Percentiles rank a stretch among this genome's conserved stretches.
These are phyloP conservation scores for Lucilia cuprina DNA, from an alignment of 1,140 invertebrate species.

Conservation along the genomic window DNA sequence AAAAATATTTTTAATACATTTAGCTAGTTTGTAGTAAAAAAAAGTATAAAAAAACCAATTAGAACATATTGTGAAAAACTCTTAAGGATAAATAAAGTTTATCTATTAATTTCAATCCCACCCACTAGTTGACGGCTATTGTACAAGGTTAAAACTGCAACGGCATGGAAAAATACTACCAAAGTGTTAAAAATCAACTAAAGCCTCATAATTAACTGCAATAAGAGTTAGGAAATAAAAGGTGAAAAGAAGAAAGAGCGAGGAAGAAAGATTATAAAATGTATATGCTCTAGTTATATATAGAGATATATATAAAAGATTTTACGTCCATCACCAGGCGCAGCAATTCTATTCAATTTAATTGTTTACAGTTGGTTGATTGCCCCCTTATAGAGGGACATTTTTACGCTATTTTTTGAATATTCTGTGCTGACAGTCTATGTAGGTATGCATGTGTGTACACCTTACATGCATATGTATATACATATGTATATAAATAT, in stretches of 20 bases:
- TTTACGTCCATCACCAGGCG: background rate
- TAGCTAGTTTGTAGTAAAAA: background rate
- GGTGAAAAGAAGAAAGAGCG: background rate
- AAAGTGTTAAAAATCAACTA: background rate
- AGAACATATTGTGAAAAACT: background rate
- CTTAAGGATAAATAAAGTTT: background rate
- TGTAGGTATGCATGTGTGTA: background rate
- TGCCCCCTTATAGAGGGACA: background rate
- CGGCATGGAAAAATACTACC: background rate
- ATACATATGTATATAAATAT: slow-evolving; percentile 20
- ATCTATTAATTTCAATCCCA: background rate
- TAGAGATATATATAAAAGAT: background rate
- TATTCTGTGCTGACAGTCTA: background rate
- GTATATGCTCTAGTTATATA: background rate
- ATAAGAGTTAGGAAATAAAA: background rate
- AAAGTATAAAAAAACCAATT: background rate
- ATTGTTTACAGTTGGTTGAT: background rate
- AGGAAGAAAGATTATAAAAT: background rate
- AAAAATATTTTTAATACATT: background rate
- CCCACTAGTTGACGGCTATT: background rate
- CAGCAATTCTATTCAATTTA: background rate
- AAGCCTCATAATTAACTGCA: background rate
- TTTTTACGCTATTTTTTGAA: background rate
- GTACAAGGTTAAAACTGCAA: background rate
- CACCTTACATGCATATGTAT: background rate